These are phyloP conservation scores for Eubasilissa splendida DNA, from an alignment of 2,888 invertebrate genomes.

Conservation along the genomic window DNA sequence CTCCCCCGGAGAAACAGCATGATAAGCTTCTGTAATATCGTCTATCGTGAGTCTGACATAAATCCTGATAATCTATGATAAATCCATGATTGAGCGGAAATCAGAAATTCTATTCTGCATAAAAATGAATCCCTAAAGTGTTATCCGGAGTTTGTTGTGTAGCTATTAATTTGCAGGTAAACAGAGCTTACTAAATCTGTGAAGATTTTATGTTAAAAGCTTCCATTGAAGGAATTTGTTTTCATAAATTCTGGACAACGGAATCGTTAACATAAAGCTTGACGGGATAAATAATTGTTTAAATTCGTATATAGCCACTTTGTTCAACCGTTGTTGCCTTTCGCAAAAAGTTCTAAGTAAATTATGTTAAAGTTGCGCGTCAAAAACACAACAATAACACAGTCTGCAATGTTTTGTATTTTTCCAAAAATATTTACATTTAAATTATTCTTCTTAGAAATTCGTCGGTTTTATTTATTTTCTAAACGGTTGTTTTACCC, in stretches of 20 bases:
- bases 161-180: conserved; percentile 21
- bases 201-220: conserved; percentile 31
- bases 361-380: conserved; percentile 32
- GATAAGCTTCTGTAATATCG: too few relatives aligned
- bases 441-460: conserved; percentile 43
- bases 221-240: conserved; percentile 27
- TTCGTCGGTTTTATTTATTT: conserved; percentile 31
- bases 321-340: conserved; percentile 6
- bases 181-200: conserved; percentile 14
- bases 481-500: background rate
- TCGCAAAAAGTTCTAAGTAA: conserved; percentile 26
- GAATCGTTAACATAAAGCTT: conserved; percentile 15
- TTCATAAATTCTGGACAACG: conserved; percentile 31
- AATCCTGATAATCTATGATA: conserved; percentile 6
- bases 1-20: too few relatives aligned
- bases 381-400: conserved; percentile 19
- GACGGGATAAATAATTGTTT: conserved; percentile 23
- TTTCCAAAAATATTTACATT: conserved; percentile 18
- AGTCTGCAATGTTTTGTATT: conserved; percentile 5
- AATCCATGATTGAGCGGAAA: background rate
- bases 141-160: conserved; percentile 25
- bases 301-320: conserved; percentile 22
- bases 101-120: conserved; percentile 3
- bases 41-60: background rate
- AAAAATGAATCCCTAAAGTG: conserved; percentile 14